Conservation (phyloP, 2,113 vertebrate genomes). For the Lepus timidus region DNA sequence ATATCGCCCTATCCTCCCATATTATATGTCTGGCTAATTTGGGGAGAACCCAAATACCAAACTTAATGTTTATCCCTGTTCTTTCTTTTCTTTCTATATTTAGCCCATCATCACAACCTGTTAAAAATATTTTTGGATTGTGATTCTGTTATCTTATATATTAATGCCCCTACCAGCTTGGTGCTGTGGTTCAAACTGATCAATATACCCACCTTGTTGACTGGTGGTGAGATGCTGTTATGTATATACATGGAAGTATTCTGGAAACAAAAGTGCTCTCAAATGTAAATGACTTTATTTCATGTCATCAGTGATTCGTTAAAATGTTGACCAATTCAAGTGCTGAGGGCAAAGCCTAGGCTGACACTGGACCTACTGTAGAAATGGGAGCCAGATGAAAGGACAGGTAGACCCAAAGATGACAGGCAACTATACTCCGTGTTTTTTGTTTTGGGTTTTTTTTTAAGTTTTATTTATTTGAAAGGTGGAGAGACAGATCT, state of each 20-base stretch:
- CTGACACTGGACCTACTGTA: constrained; percentile 37
- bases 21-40: not conserved
- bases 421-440: not conserved
- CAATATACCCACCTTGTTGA: constrained; percentile 40
- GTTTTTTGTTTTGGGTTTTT: not conserved
- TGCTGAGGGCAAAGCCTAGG: constrained; percentile 17
- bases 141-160: constrained; percentile 52
- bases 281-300: constrained; percentile 51
- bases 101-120: constrained; percentile 9
- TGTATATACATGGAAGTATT: constrained; percentile 9
- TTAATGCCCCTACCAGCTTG: constrained; percentile 54
- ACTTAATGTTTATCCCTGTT: not conserved
- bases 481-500: no score
- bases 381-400: constrained; percentile 48
- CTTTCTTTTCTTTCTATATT: constrained; percentile 54
- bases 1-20: not conserved
- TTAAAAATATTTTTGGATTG: constrained; percentile 66
- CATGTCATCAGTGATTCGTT: not conserved
- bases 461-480: no score
- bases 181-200: not conserved
- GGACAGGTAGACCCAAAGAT: not conserved
- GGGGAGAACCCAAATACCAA: not conserved
- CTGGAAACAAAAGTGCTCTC: constrained; percentile 49
- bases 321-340: constrained; percentile 34
- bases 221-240: not conserved